Conservation (phyloP, 2,113 vertebrate genomes). For the Carollia perspicillata region DNA sequence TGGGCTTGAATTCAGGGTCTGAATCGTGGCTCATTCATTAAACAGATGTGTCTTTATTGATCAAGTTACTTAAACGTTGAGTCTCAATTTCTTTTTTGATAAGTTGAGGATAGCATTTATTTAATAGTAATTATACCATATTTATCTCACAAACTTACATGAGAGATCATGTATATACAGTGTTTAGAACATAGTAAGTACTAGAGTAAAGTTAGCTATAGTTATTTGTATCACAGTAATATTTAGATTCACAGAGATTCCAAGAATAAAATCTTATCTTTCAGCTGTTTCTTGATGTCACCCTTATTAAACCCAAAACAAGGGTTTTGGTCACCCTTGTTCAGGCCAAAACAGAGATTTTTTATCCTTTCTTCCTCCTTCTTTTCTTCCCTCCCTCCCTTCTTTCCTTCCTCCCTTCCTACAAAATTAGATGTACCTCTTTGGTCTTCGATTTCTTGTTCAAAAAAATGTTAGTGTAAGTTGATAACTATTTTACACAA, state of each 20-base stretch:
- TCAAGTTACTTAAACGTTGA: neutral
- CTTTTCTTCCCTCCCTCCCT: neutral
- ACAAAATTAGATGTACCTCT: neutral
- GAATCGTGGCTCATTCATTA: neutral
- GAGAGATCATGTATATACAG: neutral
- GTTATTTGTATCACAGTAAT: neutral
- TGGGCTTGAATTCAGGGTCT: neutral
- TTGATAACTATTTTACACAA: neutral
- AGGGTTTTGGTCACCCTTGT: neutral
- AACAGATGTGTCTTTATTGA: neutral
- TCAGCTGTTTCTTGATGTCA: neutral
- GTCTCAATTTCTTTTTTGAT: neutral
- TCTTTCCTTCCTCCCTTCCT: neutral
- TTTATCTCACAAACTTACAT: neutral
- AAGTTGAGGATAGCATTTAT: neutral
- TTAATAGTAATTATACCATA: neutral
- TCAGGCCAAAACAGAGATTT: neutral
- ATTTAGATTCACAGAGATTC: neutral
- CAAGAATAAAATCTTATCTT: neutral
- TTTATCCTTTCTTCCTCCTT: neutral
- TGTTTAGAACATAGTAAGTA: neutral
- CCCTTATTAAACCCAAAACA: neutral
- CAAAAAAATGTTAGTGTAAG: neutral
- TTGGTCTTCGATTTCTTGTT: neutral
- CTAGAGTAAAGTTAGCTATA: neutral